Percentiles rank a stretch among this genome's conserved stretches.
phyloP scores from a whole-genome alignment of 2,797 vertebrate species.

The Pseudochromis fuscus region DNA sequence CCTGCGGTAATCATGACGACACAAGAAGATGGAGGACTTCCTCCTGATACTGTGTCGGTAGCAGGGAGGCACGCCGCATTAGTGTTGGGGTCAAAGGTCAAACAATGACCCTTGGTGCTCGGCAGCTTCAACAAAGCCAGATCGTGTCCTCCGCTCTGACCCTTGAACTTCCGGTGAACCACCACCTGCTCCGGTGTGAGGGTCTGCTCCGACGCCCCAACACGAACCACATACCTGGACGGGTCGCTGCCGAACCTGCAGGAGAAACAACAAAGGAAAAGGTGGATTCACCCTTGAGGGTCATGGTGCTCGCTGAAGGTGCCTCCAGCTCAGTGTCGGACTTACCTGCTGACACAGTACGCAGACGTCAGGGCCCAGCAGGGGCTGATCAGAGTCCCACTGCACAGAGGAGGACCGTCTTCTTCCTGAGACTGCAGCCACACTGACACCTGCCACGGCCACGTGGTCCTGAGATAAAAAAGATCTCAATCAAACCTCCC shows the following conservation, averaged over 20 bases:
- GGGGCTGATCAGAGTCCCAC: constrained; percentile 90
- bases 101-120: constrained; percentile 88
- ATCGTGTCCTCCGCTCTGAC: constrained; percentile 91
- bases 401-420: constrained; percentile 87
- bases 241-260: constrained; percentile 88
- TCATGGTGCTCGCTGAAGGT: neutral
- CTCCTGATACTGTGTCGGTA: constrained; percentile 75
- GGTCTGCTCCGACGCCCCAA: constrained; percentile 88
- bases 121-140: constrained; percentile 89
- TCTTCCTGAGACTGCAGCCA: constrained; percentile 85
- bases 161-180: constrained; percentile 90
- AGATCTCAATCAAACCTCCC: neutral
- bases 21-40: constrained; percentile 81
- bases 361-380: constrained; percentile 94
- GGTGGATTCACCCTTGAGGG: neutral
- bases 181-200: constrained; percentile 86
- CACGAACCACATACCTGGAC: constrained; percentile 85
- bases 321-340: rapidly evolving
- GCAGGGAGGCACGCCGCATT: constrained; percentile 90
- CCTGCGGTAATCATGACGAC: constrained; percentile 90
- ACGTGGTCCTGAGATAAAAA: constrained; percentile 82
- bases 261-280: neutral
- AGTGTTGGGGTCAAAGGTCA: constrained; percentile 87
- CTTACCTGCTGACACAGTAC: constrained; percentile 91
- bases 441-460: constrained; percentile 94